Evolutionary conservation across 2,797 vertebrate genomes (phyloP).

Genomic region (Myotis myotis): DNA sequence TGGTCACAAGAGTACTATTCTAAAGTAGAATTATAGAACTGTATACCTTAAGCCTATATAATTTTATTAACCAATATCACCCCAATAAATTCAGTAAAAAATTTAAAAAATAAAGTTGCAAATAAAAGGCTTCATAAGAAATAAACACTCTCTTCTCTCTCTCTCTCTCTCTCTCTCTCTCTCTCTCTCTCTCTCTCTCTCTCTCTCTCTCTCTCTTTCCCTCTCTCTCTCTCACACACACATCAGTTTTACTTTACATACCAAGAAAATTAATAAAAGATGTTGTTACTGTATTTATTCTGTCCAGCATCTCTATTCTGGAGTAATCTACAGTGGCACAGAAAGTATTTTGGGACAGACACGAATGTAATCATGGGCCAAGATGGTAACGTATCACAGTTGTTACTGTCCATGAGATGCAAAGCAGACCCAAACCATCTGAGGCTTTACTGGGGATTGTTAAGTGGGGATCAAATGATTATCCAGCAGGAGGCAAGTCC

Average conservation of each 20-base stretch:
- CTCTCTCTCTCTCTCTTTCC: background rate
- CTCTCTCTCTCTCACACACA: background rate
- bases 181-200: no score
- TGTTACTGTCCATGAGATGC: conserved; percentile 51
- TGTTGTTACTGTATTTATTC: background rate
- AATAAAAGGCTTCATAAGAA: background rate
- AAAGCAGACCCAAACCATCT: conserved; percentile 55
- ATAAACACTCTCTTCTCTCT: background rate
- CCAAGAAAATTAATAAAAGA: conserved; percentile 28
- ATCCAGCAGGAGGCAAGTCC: conserved; percentile 28
- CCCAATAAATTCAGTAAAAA: background rate
- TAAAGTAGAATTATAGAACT: background rate
- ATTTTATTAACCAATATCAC: background rate
- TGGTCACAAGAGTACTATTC: background rate
- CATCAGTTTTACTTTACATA: conserved; percentile 31
- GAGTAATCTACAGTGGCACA: conserved; percentile 62
- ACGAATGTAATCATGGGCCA: background rate
- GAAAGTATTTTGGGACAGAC: conserved; percentile 45
- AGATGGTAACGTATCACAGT: conserved; percentile 24
- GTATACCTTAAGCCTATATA: background rate
- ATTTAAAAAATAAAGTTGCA: background rate
- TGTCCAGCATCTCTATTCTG: conserved; percentile 31
- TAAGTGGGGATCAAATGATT: conserved; percentile 27
- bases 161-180: background rate
- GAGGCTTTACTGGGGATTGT: conserved; percentile 71